Percentiles rank a stretch among this genome's conserved stretches.
Conservation (phyloP, 2,888 invertebrate species). For the Rhynchonema sp. region DNA sequence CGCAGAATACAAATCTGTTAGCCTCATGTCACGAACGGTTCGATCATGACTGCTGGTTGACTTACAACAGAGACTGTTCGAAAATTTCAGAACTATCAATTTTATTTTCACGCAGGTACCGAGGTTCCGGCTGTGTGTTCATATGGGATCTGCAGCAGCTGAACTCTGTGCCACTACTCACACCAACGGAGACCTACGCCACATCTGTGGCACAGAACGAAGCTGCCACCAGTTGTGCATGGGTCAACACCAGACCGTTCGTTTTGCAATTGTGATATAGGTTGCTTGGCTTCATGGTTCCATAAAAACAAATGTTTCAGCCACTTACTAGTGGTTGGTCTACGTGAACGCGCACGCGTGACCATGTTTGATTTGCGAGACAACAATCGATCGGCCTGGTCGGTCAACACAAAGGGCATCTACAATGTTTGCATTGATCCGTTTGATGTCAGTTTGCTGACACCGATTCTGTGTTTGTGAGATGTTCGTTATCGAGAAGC, state of each 20-base stretch:
- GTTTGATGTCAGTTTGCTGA: no score
- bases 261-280: no score
- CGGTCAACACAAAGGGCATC: neutral
- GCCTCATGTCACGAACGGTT: neutral
- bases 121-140: neutral
- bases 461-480: no score
- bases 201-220: neutral
- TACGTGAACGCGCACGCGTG: neutral
- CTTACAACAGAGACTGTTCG: neutral
- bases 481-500: neutral
- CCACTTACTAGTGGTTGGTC: neutral
- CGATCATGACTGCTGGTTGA: no score
- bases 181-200: neutral
- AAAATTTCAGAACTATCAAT: neutral
- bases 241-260: no score
- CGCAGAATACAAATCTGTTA: neutral
- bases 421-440: neutral
- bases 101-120: neutral
- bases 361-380: neutral
- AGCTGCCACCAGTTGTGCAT: neutral
- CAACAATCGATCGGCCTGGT: neutral
- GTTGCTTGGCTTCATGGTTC: no score
- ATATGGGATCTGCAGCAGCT: neutral
- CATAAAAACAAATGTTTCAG: no score
- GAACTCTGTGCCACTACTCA: neutral